phyloP scores from a whole-genome alignment of 2,888 invertebrate genomes.

The Ditula angustiorana region DNA sequence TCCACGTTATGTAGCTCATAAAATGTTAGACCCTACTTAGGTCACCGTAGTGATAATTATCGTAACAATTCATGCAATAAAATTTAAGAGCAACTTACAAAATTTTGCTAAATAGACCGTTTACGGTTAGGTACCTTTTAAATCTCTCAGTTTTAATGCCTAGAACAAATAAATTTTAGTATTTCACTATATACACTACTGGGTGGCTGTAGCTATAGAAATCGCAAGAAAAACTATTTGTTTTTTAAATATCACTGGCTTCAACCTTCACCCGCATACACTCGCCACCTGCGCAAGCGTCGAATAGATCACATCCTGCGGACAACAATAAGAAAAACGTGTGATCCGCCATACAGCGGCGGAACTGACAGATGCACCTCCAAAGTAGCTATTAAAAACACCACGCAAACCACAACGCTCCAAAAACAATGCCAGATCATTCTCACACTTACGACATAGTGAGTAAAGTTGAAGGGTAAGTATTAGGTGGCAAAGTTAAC shows the following conservation, averaged over 20 bases:
- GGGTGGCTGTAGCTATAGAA: no score
- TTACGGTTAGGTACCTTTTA: no score
- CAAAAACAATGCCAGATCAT: background rate
- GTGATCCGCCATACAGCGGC: slow-evolving; percentile 59
- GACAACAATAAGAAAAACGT: slow-evolving; percentile 59
- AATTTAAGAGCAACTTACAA: no score
- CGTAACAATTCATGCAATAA: no score
- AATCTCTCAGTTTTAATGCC: no score
- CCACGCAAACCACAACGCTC: background rate
- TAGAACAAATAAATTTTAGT: no score
- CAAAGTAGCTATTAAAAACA: slow-evolving; percentile 41
- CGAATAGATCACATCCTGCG: slow-evolving; percentile 62
- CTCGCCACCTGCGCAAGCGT: slow-evolving; percentile 56
- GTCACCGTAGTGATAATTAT: no score
- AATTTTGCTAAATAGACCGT: no score
- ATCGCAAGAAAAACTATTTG: background rate
- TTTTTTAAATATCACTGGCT: background rate
- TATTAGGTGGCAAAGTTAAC: slow-evolving; percentile 9
- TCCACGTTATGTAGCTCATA: no score
- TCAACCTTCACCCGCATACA: slow-evolving; percentile 24
- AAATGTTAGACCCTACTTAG: no score
- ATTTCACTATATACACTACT: no score
- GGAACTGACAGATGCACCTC: slow-evolving; percentile 37
- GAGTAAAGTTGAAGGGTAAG: background rate
- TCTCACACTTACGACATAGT: background rate